Base-by-base conservation (phyloP, 2,888 invertebrate species). In the Achlya flavicornis region DNA sequence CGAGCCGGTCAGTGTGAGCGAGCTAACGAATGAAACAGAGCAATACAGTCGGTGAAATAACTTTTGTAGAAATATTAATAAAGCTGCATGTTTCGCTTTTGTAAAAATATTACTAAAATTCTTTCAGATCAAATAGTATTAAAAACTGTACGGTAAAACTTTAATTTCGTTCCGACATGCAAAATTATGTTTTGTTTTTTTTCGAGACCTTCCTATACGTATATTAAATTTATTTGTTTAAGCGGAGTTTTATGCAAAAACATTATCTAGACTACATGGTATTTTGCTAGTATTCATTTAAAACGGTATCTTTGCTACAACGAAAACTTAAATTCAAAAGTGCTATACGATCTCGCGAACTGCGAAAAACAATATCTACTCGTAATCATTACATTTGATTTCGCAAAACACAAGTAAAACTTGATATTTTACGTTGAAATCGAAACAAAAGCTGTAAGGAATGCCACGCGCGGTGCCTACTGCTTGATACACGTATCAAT, bases 401-500 rank as follows among this genome's bases (percentile, higher is more conserved):
- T 53, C 53, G 53, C 10, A 53, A 48, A 48, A 53, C 14, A 6
- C 16, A 46, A 46, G 16, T 16, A 16, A n/a, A 46, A 46, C 43
- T 16, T 48, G 48, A 48, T 48, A 48, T 14, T n/a, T 57, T 59
- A 61, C 46, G 61, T 69, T 67, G 67, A 69, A 72, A 67, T 66
- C 67, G 65, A 48, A 66, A 68, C 63, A 71, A 67, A 70, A 72
- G 64, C 58, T 26, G 58, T 46, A 58, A 59, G 70, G 72, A 75
- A 70, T 74, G 72, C 63, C 38, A 58, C 73, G 74, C 16, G 19
- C 19, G 4, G 53, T 53, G 16, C 53, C 53, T 16, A 41, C 41
- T 46, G n/a, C n/a, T 75, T 72, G 73, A 76, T 82, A 35, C 35
- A 3, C 35, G 35, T 35, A 79, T 80, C 81, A 72, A 74, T 75